Evolutionary conservation across 2,797 vertebrate genomes (phyloP).

Genomic region (Gastrophryne carolinensis): DNA sequence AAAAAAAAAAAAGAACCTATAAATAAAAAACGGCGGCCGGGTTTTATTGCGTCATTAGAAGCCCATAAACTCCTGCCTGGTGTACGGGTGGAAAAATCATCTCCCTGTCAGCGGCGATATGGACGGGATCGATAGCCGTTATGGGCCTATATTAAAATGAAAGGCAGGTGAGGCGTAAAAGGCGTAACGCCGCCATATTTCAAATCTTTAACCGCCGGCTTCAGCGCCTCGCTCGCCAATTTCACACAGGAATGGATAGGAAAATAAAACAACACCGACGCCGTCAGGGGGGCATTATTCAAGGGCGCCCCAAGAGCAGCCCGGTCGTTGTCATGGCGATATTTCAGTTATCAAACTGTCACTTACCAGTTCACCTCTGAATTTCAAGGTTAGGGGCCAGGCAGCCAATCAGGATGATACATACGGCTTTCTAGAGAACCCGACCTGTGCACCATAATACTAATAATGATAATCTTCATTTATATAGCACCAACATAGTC

Average conservation of each 20-base stretch:
- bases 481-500: too few species aligned
- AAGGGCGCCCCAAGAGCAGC: slow-evolving; percentile 28
- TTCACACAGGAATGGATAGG: slow-evolving; percentile 7
- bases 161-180: not conserved
- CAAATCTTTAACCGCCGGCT: not conserved
- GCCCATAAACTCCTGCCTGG: not conserved
- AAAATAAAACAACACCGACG: slow-evolving; percentile 29
- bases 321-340: not conserved
- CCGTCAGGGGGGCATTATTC: not conserved
- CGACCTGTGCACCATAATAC: too few species aligned
- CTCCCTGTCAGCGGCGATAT: not conserved
- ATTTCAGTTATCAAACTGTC: slow-evolving; percentile 9
- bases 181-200: not conserved
- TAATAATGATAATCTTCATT: too few species aligned
- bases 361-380: too few species aligned
- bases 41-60: not conserved
- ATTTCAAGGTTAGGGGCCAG: too few species aligned
- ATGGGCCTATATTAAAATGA: not conserved
- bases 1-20: not conserved
- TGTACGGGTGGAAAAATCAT: not conserved
- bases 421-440: too few species aligned
- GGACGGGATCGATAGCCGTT: slow-evolving; percentile 15
- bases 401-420: too few species aligned
- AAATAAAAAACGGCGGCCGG: not conserved
- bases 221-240: not conserved